A percentile compares a stretch with the other conserved stretches of the same genome.
phyloP scores from a whole-genome alignment of 2,113 vertebrate species.

The Tinamus guttatus region DNA sequence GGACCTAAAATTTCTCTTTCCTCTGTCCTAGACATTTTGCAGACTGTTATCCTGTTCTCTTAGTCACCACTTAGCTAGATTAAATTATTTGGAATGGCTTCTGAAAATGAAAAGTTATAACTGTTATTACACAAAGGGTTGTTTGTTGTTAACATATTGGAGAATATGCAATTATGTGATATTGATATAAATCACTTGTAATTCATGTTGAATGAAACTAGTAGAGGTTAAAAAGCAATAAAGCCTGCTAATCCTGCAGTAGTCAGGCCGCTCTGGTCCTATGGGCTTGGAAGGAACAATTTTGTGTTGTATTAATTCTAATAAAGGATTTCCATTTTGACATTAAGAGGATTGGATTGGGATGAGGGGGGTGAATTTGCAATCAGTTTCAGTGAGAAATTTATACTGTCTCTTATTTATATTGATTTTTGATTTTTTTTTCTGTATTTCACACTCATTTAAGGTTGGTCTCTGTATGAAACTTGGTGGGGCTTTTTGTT shows the following conservation, averaged over 20 bases:
- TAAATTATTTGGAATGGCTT: not conserved
- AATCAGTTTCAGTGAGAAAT: conserved; percentile 21
- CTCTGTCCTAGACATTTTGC: not conserved
- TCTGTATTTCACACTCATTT: conserved; percentile 35
- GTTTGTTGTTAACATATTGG: not conserved
- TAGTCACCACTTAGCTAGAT: not conserved
- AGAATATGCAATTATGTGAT: not conserved
- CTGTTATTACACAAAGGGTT: not conserved
- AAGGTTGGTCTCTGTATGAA: conserved; percentile 24
- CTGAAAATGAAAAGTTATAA: not conserved
- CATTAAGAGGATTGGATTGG: conserved; percentile 11
- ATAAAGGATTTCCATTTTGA: not conserved
- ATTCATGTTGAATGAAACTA: not conserved
- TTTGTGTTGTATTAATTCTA: not conserved
- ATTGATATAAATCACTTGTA: not conserved
- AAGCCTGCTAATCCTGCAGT: not conserved
- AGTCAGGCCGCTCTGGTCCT: not conserved
- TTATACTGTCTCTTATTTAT: conserved; percentile 45
- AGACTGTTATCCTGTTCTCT: not conserved
- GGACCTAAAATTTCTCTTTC: not conserved
- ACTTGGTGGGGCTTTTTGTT: not conserved
- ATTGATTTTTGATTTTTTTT: not conserved
- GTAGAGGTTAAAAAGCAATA: not conserved
- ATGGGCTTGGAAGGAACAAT: not conserved
- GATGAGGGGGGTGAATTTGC: conserved; percentile 30